phyloP scores from a whole-genome alignment of 2,888 invertebrate genomes.

The Eremobia ochroleuca region DNA sequence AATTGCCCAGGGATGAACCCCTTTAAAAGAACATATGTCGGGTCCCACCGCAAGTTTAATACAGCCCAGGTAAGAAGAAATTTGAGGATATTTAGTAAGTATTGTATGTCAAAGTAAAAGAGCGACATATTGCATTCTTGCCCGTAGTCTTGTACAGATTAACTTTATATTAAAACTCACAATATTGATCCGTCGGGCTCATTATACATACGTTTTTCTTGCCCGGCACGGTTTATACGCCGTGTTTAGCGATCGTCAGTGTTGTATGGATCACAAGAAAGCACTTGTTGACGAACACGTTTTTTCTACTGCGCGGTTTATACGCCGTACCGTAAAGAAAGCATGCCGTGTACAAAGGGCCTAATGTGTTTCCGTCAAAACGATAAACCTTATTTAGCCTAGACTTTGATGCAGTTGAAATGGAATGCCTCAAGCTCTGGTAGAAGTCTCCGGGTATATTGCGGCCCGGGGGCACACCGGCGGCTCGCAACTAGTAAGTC shows the following conservation, averaged over 20 bases:
- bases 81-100: not conserved
- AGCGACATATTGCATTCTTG: not conserved
- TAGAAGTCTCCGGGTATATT: constrained; percentile 8
- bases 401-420: constrained; percentile 18
- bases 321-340: not conserved
- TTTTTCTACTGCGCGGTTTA: too few relatives aligned
- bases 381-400: not conserved
- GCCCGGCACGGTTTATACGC: too few relatives aligned
- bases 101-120: not conserved
- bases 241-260: too few relatives aligned
- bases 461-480: constrained; percentile 1
- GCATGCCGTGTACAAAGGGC: not conserved
- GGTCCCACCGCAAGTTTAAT: not conserved
- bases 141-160: not conserved
- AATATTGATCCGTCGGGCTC: too few relatives aligned
- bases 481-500: not conserved
- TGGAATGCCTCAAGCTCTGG: not conserved
- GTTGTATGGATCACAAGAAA: too few relatives aligned
- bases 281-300: too few relatives aligned
- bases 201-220: too few relatives aligned
- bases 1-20: not conserved
- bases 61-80: not conserved
- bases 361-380: not conserved
- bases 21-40: not conserved
- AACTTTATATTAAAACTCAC: not conserved